phyloP scores from a whole-genome alignment of 2,113 vertebrate species.

The Cyprinodon brontotheroides region DNA sequence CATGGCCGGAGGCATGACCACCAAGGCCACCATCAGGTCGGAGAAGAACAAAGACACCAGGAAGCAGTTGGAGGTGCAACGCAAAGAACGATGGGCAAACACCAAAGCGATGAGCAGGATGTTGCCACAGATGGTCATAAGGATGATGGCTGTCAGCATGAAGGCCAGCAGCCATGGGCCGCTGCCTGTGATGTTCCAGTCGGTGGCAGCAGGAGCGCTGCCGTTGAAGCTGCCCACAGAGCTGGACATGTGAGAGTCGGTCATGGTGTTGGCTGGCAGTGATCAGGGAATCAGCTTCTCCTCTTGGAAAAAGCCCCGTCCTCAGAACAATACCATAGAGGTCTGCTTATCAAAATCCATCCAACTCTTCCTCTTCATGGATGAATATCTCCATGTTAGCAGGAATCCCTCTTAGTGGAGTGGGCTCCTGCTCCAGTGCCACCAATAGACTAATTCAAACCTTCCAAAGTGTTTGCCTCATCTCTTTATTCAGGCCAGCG shows the following conservation, averaged over 20 bases:
- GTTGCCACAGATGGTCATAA: conserved; percentile 88
- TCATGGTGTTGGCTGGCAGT: conserved; percentile 51
- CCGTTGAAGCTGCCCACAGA: conserved; percentile 57
- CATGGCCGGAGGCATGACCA: conserved; percentile 98
- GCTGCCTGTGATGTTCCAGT: conserved; percentile 79
- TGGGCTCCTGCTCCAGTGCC: conserved; percentile 16
- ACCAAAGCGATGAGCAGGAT: conserved; percentile 89
- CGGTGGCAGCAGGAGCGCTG: conserved; percentile 45
- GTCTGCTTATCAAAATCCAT: conserved; percentile 22
- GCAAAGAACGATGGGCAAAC: conserved; percentile 88
- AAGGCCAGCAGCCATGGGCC: conserved; percentile 85
- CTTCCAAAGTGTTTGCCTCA: conserved; percentile 37
- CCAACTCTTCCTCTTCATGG: conserved; percentile 25
- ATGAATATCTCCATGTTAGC: conserved; percentile 36
- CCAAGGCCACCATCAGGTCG: conserved; percentile 95
- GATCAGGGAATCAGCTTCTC: conserved; percentile 11
- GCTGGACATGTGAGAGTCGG: conserved; percentile 51
- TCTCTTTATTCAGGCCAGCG: conserved; percentile 48
- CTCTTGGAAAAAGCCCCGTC: conserved; percentile 13
- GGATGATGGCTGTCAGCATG: conserved; percentile 88
- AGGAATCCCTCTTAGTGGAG: conserved; percentile 33
- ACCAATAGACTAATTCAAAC: conserved; percentile 22
- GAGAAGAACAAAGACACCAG: conserved; percentile 96
- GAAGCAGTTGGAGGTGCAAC: conserved; percentile 97
- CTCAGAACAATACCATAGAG: conserved; percentile 12